phyloP scores from a whole-genome alignment of 2,113 vertebrate genomes.

The Corythaixoides concolor region DNA sequence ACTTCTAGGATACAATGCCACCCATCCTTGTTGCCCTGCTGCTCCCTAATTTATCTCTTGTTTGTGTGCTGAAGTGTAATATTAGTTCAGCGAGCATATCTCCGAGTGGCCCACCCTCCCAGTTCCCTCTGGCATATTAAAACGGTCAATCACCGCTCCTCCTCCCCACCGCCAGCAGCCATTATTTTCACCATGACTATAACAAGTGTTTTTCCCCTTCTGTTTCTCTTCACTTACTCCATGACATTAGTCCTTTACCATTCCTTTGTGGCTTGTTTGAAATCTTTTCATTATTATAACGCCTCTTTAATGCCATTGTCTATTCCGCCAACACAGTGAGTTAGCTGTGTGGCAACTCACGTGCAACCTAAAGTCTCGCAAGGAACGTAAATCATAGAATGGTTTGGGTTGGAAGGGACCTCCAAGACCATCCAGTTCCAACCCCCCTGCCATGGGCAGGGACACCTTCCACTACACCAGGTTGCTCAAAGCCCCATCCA shows the following conservation, averaged over 20 bases:
- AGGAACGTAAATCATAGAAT: too few relatives aligned
- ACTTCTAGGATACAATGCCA: background rate
- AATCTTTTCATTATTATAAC: rapidly evolving
- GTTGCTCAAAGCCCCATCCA: too few relatives aligned
- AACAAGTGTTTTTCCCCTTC: background rate
- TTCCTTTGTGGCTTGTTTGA: background rate
- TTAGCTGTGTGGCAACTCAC: rapidly evolving
- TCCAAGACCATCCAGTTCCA: too few relatives aligned
- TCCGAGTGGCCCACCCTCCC: background rate
- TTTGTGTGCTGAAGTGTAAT: background rate
- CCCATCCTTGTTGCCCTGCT: background rate
- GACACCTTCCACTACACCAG: too few relatives aligned
- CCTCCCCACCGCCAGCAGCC: background rate
- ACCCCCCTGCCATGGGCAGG: too few relatives aligned
- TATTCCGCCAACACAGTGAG: background rate
- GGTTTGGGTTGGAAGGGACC: too few relatives aligned
- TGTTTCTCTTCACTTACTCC: background rate
- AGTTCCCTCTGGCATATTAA: background rate
- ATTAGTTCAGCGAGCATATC: background rate
- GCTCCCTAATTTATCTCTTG: constrained; percentile 1
- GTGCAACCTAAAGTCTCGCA: background rate
- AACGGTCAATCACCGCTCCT: background rate
- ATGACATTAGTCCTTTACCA: rapidly evolving
- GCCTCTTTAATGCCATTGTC: background rate
- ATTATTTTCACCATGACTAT: rapidly evolving